Evolutionary conservation across 1,140 invertebrate species (phyloP).

Genomic region (Lepeophtheirus salmonis): DNA sequence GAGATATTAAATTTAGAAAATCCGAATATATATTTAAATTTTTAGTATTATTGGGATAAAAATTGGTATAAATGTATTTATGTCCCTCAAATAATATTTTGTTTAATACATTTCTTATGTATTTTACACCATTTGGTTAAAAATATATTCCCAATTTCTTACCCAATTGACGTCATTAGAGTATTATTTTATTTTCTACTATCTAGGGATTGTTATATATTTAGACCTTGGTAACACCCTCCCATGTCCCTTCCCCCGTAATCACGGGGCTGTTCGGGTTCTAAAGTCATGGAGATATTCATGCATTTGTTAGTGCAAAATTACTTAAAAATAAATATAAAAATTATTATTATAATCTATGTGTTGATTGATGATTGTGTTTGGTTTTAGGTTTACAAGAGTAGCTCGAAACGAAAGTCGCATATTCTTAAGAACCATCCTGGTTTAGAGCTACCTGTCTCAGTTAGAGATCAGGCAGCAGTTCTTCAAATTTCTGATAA

Average conservation of each 20-base stretch:
- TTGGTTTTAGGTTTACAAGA: conserved; percentile 47
- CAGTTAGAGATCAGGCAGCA: conserved; percentile 1
- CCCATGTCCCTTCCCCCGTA: too few relatives aligned
- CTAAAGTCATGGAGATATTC: neutral
- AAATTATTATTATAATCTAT: neutral
- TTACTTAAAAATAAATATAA: neutral
- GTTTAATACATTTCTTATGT: neutral
- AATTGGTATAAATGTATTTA: neutral
- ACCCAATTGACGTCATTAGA: too few relatives aligned
- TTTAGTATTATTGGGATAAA: too few relatives aligned
- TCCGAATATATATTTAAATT: neutral
- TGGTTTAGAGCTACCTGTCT: conserved; percentile 41
- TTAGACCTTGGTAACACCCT: neutral
- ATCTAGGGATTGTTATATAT: neutral
- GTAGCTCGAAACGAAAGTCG: conserved; percentile 59
- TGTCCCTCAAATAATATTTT: neutral
- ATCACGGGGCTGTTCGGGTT: too few relatives aligned
- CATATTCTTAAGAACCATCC: conserved; percentile 72
- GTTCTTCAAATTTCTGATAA: neutral
- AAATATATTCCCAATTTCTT: neutral
- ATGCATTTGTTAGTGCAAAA: neutral
- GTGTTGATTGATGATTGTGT: neutral
- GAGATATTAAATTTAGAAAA: neutral
- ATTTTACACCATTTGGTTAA: neutral
- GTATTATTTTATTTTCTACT: neutral